Evolutionary conservation across 2,797 vertebrate species (phyloP).

Genomic region (Enteromius thamalakanensis): DNA sequence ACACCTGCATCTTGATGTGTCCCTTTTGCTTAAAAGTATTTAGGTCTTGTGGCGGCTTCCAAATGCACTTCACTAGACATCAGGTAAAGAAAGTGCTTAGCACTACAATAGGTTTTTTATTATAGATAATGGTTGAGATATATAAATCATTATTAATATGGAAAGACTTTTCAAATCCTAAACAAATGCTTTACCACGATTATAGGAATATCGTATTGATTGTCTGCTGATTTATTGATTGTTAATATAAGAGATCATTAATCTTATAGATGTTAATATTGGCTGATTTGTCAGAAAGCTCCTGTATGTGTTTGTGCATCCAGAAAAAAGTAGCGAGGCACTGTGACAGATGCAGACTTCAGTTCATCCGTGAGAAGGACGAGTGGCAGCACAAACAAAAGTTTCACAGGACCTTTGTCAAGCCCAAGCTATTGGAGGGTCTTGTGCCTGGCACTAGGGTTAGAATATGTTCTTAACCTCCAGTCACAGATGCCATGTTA

Average conservation of each 20-base stretch:
- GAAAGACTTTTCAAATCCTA: not conserved
- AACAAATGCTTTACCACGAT: not conserved
- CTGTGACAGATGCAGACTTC: slow-evolving; percentile 91
- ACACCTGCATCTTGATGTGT: slow-evolving; percentile 85
- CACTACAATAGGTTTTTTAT: not conserved
- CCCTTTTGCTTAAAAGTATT: slow-evolving; percentile 91
- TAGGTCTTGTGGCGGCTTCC: slow-evolving; percentile 82
- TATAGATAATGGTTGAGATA: not conserved
- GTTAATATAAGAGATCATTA: not conserved
- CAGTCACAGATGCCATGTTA: not conserved
- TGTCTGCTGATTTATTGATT: not conserved
- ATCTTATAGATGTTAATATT: not conserved
- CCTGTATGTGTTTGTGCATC: slow-evolving; percentile 39
- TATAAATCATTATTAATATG: not conserved
- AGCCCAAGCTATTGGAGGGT: slow-evolving; percentile 86
- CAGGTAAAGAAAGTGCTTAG: slow-evolving; percentile 76
- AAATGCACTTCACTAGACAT: slow-evolving; percentile 88
- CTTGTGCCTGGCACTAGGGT: slow-evolving; percentile 93
- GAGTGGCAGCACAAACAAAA: slow-evolving; percentile 82
- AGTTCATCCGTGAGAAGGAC: slow-evolving; percentile 88
- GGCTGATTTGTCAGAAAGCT: not conserved
- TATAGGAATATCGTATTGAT: not conserved
- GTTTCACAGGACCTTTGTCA: slow-evolving; percentile 88
- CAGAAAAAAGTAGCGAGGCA: slow-evolving; percentile 85
- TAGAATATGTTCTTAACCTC: slow-evolving; percentile 12